These are phyloP conservation scores for Parauchenoglanis ngamensis DNA, from an alignment of 2,797 vertebrate species.

Conservation along the genomic window DNA sequence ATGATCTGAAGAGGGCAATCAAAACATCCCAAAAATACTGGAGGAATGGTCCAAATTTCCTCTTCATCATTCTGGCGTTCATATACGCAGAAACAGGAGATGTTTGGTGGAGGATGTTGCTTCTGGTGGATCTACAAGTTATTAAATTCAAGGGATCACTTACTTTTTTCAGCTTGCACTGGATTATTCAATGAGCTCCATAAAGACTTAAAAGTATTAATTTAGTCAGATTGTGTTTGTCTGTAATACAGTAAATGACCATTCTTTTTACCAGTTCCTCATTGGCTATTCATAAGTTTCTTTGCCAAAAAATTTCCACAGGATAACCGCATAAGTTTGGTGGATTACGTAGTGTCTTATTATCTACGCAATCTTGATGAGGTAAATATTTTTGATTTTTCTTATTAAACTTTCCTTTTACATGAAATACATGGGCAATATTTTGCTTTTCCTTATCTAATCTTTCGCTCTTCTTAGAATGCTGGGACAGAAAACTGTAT, in stretches of 20 bases:
- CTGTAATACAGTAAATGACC: background rate
- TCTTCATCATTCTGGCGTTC: background rate
- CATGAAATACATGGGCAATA: background rate
- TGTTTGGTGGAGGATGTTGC: background rate
- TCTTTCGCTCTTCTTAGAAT: conserved; percentile 73
- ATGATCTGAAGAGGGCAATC: background rate
- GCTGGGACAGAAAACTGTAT: conserved; percentile 87
- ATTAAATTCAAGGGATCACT: background rate
- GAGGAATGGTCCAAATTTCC: background rate
- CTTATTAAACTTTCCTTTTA: background rate
- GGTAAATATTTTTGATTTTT: conserved; percentile 71
- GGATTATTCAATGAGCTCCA: background rate
- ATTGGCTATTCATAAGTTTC: background rate
- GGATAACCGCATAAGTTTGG: conserved; percentile 88
- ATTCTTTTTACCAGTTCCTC: background rate
- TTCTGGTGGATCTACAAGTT: background rate
- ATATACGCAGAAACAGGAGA: no score
- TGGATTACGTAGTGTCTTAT: conserved; percentile 91
- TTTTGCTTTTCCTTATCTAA: conserved; percentile 15
- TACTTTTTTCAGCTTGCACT: background rate
- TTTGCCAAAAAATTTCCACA: conserved; percentile 59
- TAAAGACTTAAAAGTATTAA: background rate
- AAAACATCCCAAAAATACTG: background rate
- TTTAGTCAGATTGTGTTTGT: background rate
- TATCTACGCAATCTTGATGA: conserved; percentile 88